These are phyloP conservation scores for Lepidotrigona ventralis DNA, from an alignment of 1,140 invertebrate genomes.

Conservation along the genomic window DNA sequence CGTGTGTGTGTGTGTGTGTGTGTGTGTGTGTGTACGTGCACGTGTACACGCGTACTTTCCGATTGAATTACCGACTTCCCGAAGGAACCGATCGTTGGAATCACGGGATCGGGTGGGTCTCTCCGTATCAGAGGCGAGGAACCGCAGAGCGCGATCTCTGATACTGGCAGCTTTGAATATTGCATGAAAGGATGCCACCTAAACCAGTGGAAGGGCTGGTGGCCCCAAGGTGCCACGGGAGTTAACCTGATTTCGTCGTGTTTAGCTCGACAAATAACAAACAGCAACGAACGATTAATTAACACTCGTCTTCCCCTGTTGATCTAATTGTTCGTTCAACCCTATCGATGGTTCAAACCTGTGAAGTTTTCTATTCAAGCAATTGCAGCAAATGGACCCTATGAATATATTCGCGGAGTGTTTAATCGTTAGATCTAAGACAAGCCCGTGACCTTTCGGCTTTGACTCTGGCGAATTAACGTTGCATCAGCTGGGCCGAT, in stretches of 20 bases:
- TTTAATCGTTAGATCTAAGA: too few species aligned
- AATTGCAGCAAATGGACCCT: neutral
- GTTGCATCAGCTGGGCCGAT: neutral
- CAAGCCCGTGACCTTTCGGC: too few species aligned
- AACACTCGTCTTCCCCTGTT: neutral
- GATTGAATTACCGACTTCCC: neutral
- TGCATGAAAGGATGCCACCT: slow-evolving; percentile 21
- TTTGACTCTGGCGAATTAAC: neutral
- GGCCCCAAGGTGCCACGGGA: neutral
- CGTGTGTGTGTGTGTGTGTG: too few species aligned
- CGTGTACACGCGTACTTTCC: too few species aligned
- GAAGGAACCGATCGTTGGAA: neutral
- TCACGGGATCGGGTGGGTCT: neutral
- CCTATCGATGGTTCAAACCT: too few species aligned
- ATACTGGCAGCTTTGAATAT: slow-evolving; percentile 24
- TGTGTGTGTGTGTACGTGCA: too few species aligned
- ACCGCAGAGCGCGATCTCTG: slow-evolving; percentile 14
- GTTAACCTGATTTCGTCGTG: slow-evolving; percentile 13
- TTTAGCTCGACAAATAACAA: slow-evolving; percentile 8
- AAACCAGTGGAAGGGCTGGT: neutral
- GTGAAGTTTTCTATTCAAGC: neutral
- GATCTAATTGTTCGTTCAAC: neutral
- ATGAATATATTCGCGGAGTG: too few species aligned
- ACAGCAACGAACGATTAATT: slow-evolving; percentile 11
- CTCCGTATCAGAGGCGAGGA: neutral